A percentile compares a stretch with the other conserved stretches of the same genome.
phyloP scores from a whole-genome alignment of 2,888 invertebrate species.

The Athalia rosae region DNA sequence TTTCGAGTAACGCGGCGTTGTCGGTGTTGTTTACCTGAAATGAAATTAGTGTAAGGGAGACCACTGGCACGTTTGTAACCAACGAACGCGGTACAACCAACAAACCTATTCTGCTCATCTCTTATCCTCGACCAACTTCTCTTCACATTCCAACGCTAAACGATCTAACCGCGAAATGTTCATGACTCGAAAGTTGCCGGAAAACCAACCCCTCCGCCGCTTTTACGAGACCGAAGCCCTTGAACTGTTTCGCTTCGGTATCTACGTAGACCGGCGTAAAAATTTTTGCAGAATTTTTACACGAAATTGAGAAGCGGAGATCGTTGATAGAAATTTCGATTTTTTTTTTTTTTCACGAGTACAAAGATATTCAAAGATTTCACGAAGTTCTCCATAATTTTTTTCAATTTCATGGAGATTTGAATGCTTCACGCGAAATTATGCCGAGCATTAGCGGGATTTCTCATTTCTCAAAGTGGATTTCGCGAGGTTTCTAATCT shows the following conservation, averaged over 20 bases:
- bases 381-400: too few species aligned
- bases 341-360: too few species aligned
- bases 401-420: too few species aligned
- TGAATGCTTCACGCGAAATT: too few species aligned
- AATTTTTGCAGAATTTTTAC: neutral
- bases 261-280: neutral
- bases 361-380: too few species aligned
- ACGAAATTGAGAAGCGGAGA: too few species aligned
- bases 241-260: conserved; percentile 14
- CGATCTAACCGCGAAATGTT: conserved; percentile 41
- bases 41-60: conserved; percentile 39
- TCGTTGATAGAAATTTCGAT: too few species aligned
- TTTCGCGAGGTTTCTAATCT: too few species aligned
- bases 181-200: conserved; percentile 17
- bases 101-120: too few species aligned
- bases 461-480: too few species aligned
- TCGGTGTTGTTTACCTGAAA: conserved; percentile 14
- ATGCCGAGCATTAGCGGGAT: too few species aligned
- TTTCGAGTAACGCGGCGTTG: conserved; percentile 2
- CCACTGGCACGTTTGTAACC: neutral
- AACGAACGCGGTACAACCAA: too few species aligned
- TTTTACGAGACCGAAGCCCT: neutral
- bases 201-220: neutral
- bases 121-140: neutral
- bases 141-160: conserved; percentile 17